Base-by-base conservation (phyloP, 1,140 invertebrate genomes). In the Pentalonia nigronervosa region DNA sequence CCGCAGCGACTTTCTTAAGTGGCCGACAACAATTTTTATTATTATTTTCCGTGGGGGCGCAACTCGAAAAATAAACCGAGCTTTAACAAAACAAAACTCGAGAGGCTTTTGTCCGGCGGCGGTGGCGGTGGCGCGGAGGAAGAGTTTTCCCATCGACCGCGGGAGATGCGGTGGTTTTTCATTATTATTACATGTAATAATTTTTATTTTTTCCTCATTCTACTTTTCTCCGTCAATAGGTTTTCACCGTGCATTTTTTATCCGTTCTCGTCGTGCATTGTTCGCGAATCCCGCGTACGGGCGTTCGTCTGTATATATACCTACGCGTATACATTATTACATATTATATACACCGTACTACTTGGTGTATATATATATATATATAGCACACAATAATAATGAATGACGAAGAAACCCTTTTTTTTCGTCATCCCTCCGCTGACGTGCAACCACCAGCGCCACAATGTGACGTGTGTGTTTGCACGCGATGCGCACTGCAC, bases 141-240 rank as follows among this genome's bases (percentile, higher is more conserved):
- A 30, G 53, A 90, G 30, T 34, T 67, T 67, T 67, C 56, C 25
- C 89, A 67, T 67, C 25, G 30, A 90, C 56, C 34, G 41, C 41
- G 89, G 47, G 47, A 17, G 23, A 7, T 53, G 34, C 50, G 88
- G 88, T 25, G 41, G 41, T 88, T 56, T 89, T 53, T n/a, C 25
- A 89, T 89, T 56, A 89, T 89, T 53, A 36, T 56, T 89, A 25
- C 25, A 56, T 56, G 11, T 41, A 25, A 76, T 76, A 36, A 36
- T 56, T 36, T 89, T 89, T 56, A 81, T 81, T 81, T 81, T 91
- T 76, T 76, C 41, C 56, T 36, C 53, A 30, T 14, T 34, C 47
- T 47, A 91, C 60, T 91, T 83, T 92, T 36, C 23, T 34, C n/a
- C 91, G 91, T 92, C 91, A 92, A 92, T 92, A 81, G 91, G 76